Percentiles rank a stretch among this genome's conserved stretches.
Conservation (phyloP, 2,888 invertebrate species). For the Chymomyza caudatula region DNA sequence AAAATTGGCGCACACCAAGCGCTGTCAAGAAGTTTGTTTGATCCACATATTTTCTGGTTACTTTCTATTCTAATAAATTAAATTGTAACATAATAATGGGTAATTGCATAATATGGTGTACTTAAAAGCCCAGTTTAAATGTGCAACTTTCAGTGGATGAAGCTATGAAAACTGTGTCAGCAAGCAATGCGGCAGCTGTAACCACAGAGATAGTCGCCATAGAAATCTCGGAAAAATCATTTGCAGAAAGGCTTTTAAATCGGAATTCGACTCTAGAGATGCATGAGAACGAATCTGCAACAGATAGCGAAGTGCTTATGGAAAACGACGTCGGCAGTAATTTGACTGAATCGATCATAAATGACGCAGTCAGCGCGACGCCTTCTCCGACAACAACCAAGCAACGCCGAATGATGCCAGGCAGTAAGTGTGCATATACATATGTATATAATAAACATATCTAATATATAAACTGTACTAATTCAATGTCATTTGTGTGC, state of each 20-base stretch:
- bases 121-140: neutral
- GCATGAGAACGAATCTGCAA: slow-evolving; percentile 32
- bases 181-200: neutral
- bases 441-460: no score
- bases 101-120: neutral
- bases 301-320: slow-evolving; percentile 27
- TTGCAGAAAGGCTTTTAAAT: neutral
- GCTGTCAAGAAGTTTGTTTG: neutral
- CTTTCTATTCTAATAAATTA: neutral
- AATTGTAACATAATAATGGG: neutral
- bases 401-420: slow-evolving; percentile 3
- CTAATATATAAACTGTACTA: neutral
- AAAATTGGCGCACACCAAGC: neutral
- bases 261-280: no score
- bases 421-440: slow-evolving; percentile 27
- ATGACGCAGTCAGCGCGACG: neutral
- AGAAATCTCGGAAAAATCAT: neutral
- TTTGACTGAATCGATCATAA: neutral
- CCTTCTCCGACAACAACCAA: neutral
- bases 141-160: neutral
- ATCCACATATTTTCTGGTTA: neutral
- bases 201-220: neutral
- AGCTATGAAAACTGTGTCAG: neutral
- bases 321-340: slow-evolving; percentile 25
- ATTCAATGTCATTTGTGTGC: neutral